phyloP scores from a whole-genome alignment of 2,888 invertebrate genomes.

The Argyresthia albistria region DNA sequence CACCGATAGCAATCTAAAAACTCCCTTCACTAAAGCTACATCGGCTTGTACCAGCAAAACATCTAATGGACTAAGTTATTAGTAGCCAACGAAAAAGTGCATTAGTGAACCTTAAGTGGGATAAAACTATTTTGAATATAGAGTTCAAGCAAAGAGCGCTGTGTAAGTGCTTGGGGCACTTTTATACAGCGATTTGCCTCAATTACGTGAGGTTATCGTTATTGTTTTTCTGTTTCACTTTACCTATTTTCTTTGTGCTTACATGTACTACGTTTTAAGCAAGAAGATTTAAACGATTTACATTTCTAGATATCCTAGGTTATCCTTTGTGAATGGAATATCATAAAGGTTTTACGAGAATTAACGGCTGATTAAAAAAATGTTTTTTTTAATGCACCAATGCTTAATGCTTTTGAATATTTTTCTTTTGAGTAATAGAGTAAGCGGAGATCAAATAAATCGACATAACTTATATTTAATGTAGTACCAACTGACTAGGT shows the following conservation, averaged over 20 bases:
- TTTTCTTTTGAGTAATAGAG: too few species aligned
- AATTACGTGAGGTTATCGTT: slow-evolving; percentile 45
- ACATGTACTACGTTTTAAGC: too few species aligned
- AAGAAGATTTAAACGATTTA: too few species aligned
- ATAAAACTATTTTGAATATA: slow-evolving; percentile 66
- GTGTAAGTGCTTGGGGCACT: slow-evolving; percentile 52
- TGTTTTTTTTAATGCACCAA: too few species aligned
- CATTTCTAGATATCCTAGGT: too few species aligned
- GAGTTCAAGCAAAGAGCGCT: slow-evolving; percentile 56
- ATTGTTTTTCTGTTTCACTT: slow-evolving; percentile 25
- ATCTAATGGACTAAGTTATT: slow-evolving; percentile 59
- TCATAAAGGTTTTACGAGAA: too few species aligned
- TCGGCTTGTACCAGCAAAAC: slow-evolving; percentile 39
- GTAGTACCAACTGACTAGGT: too few species aligned
- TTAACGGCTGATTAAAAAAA: too few species aligned
- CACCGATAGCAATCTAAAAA: slow-evolving; percentile 1
- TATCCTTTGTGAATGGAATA: too few species aligned
- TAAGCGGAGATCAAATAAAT: too few species aligned
- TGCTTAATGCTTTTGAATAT: too few species aligned
- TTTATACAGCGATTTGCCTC: slow-evolving; percentile 53
- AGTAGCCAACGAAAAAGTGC: slow-evolving; percentile 61
- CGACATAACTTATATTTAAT: too few species aligned
- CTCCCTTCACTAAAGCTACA: slow-evolving; percentile 4
- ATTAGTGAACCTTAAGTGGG: slow-evolving; percentile 60
- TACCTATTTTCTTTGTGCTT: neutral